A percentile compares a stretch with the other conserved stretches of the same genome.
phyloP scores from a whole-genome alignment of 1,140 invertebrate species.

The Gryon sp. region DNA sequence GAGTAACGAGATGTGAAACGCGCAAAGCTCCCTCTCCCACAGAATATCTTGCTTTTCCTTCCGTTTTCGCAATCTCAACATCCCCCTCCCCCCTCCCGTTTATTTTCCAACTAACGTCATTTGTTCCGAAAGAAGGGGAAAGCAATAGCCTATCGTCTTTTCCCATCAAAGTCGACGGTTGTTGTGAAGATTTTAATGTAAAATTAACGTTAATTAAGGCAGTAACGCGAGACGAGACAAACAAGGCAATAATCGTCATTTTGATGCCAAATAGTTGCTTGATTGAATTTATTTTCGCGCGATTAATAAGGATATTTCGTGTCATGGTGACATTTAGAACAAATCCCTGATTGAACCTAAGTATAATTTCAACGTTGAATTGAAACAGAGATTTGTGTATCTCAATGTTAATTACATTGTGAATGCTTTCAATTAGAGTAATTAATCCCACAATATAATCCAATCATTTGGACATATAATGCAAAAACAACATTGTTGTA shows the following conservation, averaged over 20 bases:
- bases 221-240: slow-evolving; percentile 12
- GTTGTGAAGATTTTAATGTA: slow-evolving; percentile 49
- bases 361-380: not conserved
- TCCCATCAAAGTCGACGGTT: slow-evolving; percentile 16
- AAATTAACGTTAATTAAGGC: slow-evolving; percentile 56
- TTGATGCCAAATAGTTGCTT: not conserved
- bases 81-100: not conserved
- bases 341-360: not conserved
- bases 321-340: not conserved
- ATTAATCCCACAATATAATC: not conserved
- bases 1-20: slow-evolving; percentile 62
- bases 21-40: slow-evolving; percentile 27
- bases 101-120: not conserved
- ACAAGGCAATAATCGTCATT: slow-evolving; percentile 15
- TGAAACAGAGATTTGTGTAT: no score
- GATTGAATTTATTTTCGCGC: slow-evolving; percentile 17
- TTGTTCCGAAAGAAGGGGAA: no score
- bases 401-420: no score
- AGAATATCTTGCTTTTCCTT: no score
- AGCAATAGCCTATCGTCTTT: not conserved
- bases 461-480: not conserved
- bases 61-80: no score
- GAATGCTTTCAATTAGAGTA: no score
- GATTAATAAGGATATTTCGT: slow-evolving; percentile 15
- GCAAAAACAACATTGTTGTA: no score